Conservation (phyloP, 2,888 invertebrate species). For the Geotrupes spiniger region DNA sequence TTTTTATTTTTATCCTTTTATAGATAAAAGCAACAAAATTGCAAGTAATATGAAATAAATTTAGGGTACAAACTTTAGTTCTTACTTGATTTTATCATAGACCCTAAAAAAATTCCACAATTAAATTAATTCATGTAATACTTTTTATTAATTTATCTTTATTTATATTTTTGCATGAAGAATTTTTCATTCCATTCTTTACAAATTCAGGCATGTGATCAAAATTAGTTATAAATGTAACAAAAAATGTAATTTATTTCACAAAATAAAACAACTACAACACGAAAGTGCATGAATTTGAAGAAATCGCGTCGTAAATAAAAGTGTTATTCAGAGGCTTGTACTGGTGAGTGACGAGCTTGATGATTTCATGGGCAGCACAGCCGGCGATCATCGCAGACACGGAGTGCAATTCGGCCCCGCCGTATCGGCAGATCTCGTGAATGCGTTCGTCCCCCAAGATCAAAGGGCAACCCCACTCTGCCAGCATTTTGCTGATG, state of each 20-base stretch:
- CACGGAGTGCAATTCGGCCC: slow-evolving; percentile 90
- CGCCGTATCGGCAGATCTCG: slow-evolving; percentile 94
- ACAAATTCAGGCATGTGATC: too few relatives aligned
- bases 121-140: too few relatives aligned
- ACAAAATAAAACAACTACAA: slow-evolving; percentile 1
- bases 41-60: too few relatives aligned
- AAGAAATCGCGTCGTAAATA: slow-evolving; percentile 91
- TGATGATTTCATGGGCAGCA: slow-evolving; percentile 94
- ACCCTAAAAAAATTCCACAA: too few relatives aligned
- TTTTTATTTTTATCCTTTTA: background rate
- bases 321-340: slow-evolving; percentile 94
- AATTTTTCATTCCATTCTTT: too few relatives aligned
- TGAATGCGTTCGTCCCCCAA: slow-evolving; percentile 89
- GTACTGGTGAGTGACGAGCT: slow-evolving; percentile 93
- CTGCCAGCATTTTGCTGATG: slow-evolving; percentile 68
- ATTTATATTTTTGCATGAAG: too few relatives aligned
- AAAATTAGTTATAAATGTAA: too few relatives aligned
- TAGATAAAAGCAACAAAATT: too few relatives aligned
- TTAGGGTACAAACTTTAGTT: too few relatives aligned
- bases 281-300: slow-evolving; percentile 74
- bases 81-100: too few relatives aligned
- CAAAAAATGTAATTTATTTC: too few relatives aligned
- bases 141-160: too few relatives aligned
- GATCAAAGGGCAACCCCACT: slow-evolving; percentile 76
- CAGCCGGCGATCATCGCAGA: slow-evolving; percentile 85